Conservation (phyloP, 1,140 invertebrate genomes). For the Penaeus chinensis region DNA sequence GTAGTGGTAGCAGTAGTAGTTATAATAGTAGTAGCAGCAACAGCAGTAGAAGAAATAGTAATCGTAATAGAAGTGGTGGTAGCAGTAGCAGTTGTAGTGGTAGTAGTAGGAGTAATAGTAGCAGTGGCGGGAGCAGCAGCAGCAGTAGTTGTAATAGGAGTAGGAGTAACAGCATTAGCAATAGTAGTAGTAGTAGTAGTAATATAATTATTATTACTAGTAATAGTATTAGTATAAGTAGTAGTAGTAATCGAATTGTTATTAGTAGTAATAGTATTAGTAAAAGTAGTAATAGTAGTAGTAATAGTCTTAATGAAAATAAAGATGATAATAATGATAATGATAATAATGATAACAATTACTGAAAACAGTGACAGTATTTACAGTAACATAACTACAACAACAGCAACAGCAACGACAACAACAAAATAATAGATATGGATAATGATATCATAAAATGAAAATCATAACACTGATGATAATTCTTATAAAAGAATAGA, state of each 20-base stretch:
- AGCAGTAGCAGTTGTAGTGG: neutral
- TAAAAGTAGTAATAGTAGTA: neutral
- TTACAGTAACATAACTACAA: too few species aligned
- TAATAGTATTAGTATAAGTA: neutral
- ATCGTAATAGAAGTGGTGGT: neutral
- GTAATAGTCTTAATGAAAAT: neutral
- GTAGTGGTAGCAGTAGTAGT: conserved; percentile 22
- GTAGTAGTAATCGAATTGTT: neutral
- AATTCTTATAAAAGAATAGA: too few species aligned
- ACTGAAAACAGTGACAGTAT: too few species aligned
- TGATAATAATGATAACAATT: too few species aligned
- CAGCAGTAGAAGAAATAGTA: neutral
- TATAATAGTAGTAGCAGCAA: conserved; percentile 2
- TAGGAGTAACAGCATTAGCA: neutral
- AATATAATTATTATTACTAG: neutral
- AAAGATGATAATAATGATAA: too few species aligned
- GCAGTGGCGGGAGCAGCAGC: neutral
- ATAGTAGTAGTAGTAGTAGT: conserved; percentile 11
- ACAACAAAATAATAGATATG: too few species aligned
- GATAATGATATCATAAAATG: too few species aligned
- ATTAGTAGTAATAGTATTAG: conserved; percentile 8
- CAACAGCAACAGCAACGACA: too few species aligned
- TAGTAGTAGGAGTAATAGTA: neutral
- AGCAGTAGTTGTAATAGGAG: conserved; percentile 2
- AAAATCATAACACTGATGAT: too few species aligned